Percentiles rank a stretch among this genome's conserved stretches.
Conservation (phyloP, 2,888 invertebrate genomes). For the Disparrhopalites patrizii region DNA sequence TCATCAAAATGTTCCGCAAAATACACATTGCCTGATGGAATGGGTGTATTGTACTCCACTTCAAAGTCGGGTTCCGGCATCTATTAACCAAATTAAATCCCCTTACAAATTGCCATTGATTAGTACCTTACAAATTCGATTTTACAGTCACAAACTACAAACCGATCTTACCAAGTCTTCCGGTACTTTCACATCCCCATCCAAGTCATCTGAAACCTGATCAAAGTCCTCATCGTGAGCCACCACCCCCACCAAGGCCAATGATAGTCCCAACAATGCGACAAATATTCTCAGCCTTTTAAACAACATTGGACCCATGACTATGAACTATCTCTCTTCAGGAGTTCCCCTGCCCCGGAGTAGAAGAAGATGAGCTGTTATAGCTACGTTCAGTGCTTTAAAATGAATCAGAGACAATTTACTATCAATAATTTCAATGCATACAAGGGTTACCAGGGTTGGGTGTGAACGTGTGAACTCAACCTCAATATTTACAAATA, state of each 20-base stretch:
- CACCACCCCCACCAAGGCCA: neutral
- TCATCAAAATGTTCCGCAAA: conserved; percentile 86
- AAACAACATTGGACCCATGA: conserved; percentile 8
- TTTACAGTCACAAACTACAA: neutral
- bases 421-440: too few species aligned
- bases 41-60: conserved; percentile 68
- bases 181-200: neutral
- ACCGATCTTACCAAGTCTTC: neutral
- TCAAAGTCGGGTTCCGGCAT: conserved; percentile 53
- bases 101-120: neutral
- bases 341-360: too few species aligned
- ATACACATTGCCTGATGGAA: conserved; percentile 62
- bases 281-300: conserved; percentile 14
- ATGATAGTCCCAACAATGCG: neutral
- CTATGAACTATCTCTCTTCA: too few species aligned
- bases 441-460: too few species aligned
- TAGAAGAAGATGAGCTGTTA: too few species aligned
- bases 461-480: too few species aligned
- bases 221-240: neutral
- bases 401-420: too few species aligned
- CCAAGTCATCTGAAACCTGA: neutral
- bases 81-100: conserved; percentile 7
- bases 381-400: too few species aligned
- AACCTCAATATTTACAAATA: too few species aligned
- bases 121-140: neutral